Base-by-base conservation (phyloP, 2,797 vertebrate genomes). In the Pitangus sulphuratus region DNA sequence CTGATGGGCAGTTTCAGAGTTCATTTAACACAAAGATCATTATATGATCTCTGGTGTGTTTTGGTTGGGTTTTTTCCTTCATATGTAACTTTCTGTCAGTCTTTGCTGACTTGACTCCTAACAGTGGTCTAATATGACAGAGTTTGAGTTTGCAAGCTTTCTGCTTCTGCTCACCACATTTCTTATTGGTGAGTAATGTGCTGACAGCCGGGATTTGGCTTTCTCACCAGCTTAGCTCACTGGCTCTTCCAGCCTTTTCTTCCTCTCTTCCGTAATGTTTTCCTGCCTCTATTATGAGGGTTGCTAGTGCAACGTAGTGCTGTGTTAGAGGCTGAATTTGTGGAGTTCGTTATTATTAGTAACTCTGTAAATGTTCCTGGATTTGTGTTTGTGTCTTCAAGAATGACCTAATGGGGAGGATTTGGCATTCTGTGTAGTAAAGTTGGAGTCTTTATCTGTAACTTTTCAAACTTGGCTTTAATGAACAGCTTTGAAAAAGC, bases 101-200 rank as follows among this genome's bases (percentile, higher is more conserved):
- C 83, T 75, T 69, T 95, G 57, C 95, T 95, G 64, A 80, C 91
- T 89, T 90, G 68, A 82, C 84, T 97, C 65, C 81, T 91, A 85
- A 74, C 80, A 65, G 42, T 71, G 75, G 62, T 94, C 44, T 89
- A 85, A 79, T 91, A 86, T 47, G 94, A 89, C 82, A 86, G 77
- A 82, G 75, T 95, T 95, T 75, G 80, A 95, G 57, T n/a, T 90
- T 87, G 72, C 89, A 96, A 84, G 86, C 53, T 90, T 92, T 93
- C 77, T 94, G 72, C 51, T 71, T 70, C 57, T 91, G 75, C 90
- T 84, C 51, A 15, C 87, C 78, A 66, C 95, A 97, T 98, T 97
- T 98, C 96, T 97, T 96, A 31, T 78, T 95, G 56, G 64, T 97
- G 97, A 98, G 96, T 97, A 97, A 97, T 97, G 94, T 92, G 87